Evolutionary conservation across 2,888 invertebrate species (phyloP).

Genomic region (Keiferia lycopersicella): DNA sequence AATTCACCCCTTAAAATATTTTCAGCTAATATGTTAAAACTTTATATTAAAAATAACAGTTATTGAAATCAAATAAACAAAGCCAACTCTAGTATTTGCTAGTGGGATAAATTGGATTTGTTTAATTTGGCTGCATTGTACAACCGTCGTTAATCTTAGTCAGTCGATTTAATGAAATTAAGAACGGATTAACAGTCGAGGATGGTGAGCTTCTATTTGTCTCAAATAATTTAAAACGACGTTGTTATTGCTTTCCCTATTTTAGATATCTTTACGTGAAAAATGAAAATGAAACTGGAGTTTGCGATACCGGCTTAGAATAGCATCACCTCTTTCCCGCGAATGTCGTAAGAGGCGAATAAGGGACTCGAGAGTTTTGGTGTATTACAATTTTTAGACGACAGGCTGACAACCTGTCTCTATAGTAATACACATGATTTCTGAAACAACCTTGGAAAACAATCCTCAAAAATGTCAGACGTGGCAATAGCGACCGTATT

Average conservation of each 20-base stretch:
- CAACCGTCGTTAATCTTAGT: constrained; percentile 49
- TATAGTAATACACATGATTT: too few relatives aligned
- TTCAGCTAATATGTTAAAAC: too few relatives aligned
- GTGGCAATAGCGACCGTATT: too few relatives aligned
- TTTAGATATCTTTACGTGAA: not conserved
- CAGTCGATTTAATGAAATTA: constrained; percentile 41
- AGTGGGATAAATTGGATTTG: constrained; percentile 58
- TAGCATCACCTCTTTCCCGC: too few relatives aligned
- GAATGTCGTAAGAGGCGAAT: too few relatives aligned
- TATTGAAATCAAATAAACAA: not conserved
- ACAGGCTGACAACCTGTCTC: too few relatives aligned
- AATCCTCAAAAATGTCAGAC: too few relatives aligned
- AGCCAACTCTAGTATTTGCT: constrained; percentile 24
- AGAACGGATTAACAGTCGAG: constrained; percentile 25
- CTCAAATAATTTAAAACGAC: not conserved
- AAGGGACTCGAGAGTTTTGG: too few relatives aligned
- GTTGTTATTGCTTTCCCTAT: not conserved
- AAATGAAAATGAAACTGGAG: not conserved
- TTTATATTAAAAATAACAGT: not conserved
- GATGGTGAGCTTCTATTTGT: constrained; percentile 1
- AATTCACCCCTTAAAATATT: too few relatives aligned
- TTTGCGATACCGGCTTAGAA: too few relatives aligned
- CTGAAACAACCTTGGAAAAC: too few relatives aligned
- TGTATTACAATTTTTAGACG: too few relatives aligned
- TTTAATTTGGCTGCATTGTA: constrained; percentile 52